phyloP scores from a whole-genome alignment of 1,140 invertebrate species.

The Euglossa dilemma region DNA sequence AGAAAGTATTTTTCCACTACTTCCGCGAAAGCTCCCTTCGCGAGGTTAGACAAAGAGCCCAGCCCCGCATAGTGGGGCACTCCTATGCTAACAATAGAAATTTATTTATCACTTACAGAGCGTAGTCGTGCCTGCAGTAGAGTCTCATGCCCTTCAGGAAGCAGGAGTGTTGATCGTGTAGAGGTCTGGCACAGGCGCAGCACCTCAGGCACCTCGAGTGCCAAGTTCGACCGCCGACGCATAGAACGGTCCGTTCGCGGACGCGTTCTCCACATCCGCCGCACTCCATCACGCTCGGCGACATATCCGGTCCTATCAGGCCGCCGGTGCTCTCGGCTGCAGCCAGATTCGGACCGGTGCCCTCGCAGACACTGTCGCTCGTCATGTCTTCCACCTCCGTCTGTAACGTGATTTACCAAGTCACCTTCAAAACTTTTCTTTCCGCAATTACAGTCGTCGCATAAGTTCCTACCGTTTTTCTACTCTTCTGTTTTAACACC shows the following conservation, averaged over 20 bases:
- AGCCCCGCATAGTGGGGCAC: no score
- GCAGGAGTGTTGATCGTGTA: conserved; percentile 81
- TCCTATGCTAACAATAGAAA: not conserved
- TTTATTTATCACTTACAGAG: conserved; percentile 75
- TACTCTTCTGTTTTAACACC: no score
- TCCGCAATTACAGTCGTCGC: no score
- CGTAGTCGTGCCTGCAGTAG: conserved; percentile 81
- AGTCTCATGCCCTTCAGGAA: conserved; percentile 79
- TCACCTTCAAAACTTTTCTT: no score
- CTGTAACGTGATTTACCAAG: conserved; percentile 62
- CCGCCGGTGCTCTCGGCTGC: conserved; percentile 51
- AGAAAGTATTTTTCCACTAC: no score
- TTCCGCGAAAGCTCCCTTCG: no score
- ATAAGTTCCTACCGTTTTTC: no score
- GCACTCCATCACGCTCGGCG: conserved; percentile 77
- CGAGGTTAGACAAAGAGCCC: no score
- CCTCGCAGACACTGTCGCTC: conserved; percentile 69
- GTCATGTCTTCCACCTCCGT: conserved; percentile 76
- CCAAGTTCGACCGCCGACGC: conserved; percentile 80
- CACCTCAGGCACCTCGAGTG: conserved; percentile 81
- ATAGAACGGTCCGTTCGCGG: conserved; percentile 79
- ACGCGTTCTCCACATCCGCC: conserved; percentile 80
- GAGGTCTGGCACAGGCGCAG: conserved; percentile 77
- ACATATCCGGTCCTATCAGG: conserved; percentile 68
- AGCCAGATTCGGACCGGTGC: conserved; percentile 60